Evolutionary conservation across 2,888 invertebrate genomes (phyloP), one percentile per base, ranked within the genome.

Genomic region (Labia minor): DNA sequence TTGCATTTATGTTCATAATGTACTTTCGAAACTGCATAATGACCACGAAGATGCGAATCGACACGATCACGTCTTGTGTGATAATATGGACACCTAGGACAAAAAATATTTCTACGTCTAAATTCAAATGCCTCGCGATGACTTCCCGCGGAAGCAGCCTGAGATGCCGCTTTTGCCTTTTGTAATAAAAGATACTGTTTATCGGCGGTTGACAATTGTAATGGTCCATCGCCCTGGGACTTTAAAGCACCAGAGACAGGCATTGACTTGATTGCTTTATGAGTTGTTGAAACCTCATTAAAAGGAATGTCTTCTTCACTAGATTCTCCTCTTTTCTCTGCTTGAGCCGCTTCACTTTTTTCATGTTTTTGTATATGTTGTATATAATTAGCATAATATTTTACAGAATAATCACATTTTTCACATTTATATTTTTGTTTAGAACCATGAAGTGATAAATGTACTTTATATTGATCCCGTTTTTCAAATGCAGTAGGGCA

Each of bases 401-500:
- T 90, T 0, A 92, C 92, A 1, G 92, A 90, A 77, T 92, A 92
- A 78, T 93, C 92, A 77, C 93, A 93, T 62, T 85, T 81, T 72
- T 89, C 87, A 78, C 93, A 93, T 72, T 85, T 86, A 76, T 90
- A 92, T 69, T 88, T 83, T 76, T 92, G 90, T 73, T 88, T 86
- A 0, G 91, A 88, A 1, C 92, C 92, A 75, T 93, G 93, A 62
- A 92, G 78, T 18, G 87, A 86, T 72, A 89, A 78, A 77, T 93
- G 93, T 21, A 89, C 86, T 76, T 89, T 88, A 76, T 89, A 92
- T 76, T 92, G 90, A 73, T 89, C 87, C 49, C 88, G 81, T 77
- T 92, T 92, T 73, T 91, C 90, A 77, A 92, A 92, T 0, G 91
- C 90, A 62, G 91, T 91, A 0, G 93, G 92, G 75, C 92, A 92